Evolutionary conservation across 2,797 vertebrate genomes (phyloP).

Genomic region (Diplodus puntazzo): DNA sequence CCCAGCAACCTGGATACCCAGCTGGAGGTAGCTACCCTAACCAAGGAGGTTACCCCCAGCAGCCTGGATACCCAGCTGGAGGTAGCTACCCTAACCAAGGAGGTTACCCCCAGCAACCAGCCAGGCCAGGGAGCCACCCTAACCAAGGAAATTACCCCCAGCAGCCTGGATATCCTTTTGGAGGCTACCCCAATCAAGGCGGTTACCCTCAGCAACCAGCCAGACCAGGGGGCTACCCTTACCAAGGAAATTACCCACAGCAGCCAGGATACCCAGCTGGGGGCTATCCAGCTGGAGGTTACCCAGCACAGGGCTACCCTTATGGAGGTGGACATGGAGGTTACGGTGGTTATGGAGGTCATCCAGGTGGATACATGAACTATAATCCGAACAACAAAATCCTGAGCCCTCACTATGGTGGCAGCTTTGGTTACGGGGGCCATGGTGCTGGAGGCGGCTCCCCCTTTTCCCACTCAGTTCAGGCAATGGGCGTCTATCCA

Average conservation of each 20-base stretch:
- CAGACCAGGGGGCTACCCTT: not conserved
- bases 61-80: too few species aligned
- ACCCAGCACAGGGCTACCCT: conserved; percentile 34
- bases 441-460: conserved; percentile 67
- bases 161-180: not conserved
- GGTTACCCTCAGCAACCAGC: not conserved
- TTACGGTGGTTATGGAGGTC: conserved; percentile 25
- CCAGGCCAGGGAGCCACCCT: conserved; percentile 35
- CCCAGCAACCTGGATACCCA: not conserved
- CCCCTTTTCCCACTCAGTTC: conserved; percentile 76
- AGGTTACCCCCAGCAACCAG: conserved; percentile 15
- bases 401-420: conserved; percentile 79
- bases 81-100: conserved; percentile 37
- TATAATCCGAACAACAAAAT: conserved; percentile 83
- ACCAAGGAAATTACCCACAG: not conserved
- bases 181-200: conserved; percentile 21
- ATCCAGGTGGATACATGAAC: conserved; percentile 76
- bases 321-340: conserved; percentile 35
- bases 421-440: conserved; percentile 73
- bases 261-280: not conserved
- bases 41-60: not conserved
- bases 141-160: conserved; percentile 6
- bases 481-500: conserved; percentile 70
- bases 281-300: conserved; percentile 7
- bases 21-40: not conserved